Conservation (phyloP, 23 tunicate genomes). For the Trididemnum clinides region DNA sequence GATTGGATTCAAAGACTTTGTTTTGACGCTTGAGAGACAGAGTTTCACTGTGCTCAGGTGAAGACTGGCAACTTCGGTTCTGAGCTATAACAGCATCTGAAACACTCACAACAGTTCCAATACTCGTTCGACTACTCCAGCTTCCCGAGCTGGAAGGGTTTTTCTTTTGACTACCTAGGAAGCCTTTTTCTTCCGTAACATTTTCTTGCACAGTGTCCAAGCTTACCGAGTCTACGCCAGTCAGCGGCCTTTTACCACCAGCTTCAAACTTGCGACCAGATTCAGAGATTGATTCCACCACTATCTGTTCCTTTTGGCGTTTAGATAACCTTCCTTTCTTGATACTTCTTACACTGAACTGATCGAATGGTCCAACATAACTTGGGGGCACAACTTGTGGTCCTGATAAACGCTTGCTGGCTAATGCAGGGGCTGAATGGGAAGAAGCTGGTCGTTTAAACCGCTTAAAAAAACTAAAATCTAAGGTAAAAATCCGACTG, state of each 20-base stretch:
- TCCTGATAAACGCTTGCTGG: not conserved
- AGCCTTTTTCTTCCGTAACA: not conserved
- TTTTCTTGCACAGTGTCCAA: too few species aligned
- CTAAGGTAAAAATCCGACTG: slow-evolving; percentile 44
- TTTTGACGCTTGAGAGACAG: too few species aligned
- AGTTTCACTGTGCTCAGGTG: too few species aligned
- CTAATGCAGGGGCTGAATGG: not conserved
- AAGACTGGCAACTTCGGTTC: not conserved
- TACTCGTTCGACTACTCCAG: not conserved
- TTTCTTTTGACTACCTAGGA: too few species aligned
- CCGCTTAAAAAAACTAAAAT: slow-evolving; percentile 43
- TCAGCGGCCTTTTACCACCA: too few species aligned
- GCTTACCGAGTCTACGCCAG: too few species aligned
- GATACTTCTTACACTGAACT: slow-evolving; percentile 23
- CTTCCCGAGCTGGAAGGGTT: too few species aligned
- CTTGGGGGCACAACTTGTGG: not conserved
- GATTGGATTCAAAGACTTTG: too few species aligned
- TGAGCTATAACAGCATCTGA: not conserved
- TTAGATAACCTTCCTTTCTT: not conserved
- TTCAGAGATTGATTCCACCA: too few species aligned
- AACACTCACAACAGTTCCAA: not conserved
- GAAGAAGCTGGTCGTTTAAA: slow-evolving; percentile 16
- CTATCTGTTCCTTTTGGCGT: too few species aligned
- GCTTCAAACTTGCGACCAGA: too few species aligned
- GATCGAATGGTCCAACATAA: not conserved